These are phyloP conservation scores for Phainopepla nitens DNA, from an alignment of 2,113 vertebrate species.

Conservation along the genomic window DNA sequence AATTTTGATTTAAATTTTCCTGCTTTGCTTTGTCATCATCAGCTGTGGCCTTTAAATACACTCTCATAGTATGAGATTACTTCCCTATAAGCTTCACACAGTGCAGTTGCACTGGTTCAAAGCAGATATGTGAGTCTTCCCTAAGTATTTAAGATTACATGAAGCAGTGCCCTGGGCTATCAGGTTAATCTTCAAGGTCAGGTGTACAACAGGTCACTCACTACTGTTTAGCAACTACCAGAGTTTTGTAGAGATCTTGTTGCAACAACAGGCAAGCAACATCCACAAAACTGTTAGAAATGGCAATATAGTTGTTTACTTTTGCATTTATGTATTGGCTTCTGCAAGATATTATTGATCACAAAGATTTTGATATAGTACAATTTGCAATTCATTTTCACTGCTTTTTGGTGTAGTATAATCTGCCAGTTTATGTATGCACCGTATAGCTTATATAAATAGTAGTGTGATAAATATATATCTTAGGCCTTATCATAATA, in stretches of 20 bases:
- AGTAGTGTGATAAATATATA: no score
- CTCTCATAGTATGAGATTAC: neutral
- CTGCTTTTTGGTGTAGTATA: no score
- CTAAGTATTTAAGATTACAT: neutral
- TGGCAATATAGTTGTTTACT: no score
- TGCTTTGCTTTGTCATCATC: neutral
- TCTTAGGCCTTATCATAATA: no score
- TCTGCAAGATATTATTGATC: no score
- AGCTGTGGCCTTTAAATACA: neutral
- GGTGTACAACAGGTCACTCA: neutral
- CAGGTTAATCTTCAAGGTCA: neutral
- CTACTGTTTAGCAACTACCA: neutral
- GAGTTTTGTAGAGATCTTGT: neutral
- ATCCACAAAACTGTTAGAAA: neutral
- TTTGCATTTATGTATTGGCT: no score
- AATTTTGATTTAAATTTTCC: neutral
- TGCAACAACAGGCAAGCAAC: neutral
- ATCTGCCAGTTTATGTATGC: no score
- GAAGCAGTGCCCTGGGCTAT: neutral
- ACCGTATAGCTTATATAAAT: no score
- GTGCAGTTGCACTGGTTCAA: neutral
- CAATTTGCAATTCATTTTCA: no score
- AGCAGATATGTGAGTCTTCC: neutral
- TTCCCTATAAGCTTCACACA: neutral
- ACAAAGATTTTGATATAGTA: no score